Evolutionary conservation across 2,113 vertebrate genomes (phyloP).

Genomic region (Thunnus thynnus): DNA sequence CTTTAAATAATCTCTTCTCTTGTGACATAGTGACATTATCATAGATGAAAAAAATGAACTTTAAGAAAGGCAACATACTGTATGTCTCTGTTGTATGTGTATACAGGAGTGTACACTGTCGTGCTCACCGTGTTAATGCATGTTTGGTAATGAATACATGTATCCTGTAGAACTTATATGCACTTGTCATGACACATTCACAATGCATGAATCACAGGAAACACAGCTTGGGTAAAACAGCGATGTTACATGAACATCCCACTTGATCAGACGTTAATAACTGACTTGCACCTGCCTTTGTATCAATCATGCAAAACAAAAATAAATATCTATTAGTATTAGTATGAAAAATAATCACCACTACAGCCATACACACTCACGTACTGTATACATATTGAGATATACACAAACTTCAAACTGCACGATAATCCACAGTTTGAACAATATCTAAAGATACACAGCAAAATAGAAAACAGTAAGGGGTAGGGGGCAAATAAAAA

Average conservation of each 20-base stretch:
- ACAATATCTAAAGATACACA: constrained; percentile 76
- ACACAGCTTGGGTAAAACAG: constrained; percentile 64
- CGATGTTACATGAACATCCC: constrained; percentile 67
- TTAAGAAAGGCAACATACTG: constrained; percentile 59
- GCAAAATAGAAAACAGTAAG: constrained; percentile 62
- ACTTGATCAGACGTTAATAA: constrained; percentile 65
- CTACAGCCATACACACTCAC: constrained; percentile 82
- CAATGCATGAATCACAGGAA: constrained; percentile 74
- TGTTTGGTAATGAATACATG: constrained; percentile 48
- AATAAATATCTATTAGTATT: constrained; percentile 76
- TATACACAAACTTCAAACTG: constrained; percentile 85
- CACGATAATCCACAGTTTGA: constrained; percentile 81
- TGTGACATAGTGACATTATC: constrained; percentile 12
- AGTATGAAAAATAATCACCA: constrained; percentile 84
- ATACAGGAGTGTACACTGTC: constrained; percentile 28
- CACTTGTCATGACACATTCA: constrained; percentile 73
- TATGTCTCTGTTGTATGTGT: constrained; percentile 32
- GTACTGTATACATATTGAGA: constrained; percentile 75
- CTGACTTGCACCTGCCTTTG: constrained; percentile 79
- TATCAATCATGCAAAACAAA: constrained; percentile 90
- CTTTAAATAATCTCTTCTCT: constrained; percentile 48
- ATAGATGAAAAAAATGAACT: constrained; percentile 30
- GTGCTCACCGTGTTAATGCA: constrained; percentile 24
- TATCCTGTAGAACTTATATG: constrained; percentile 53
- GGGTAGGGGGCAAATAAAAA: constrained; percentile 51